Conservation (phyloP, 2,113 vertebrate genomes). For the Archilochus colubris region DNA sequence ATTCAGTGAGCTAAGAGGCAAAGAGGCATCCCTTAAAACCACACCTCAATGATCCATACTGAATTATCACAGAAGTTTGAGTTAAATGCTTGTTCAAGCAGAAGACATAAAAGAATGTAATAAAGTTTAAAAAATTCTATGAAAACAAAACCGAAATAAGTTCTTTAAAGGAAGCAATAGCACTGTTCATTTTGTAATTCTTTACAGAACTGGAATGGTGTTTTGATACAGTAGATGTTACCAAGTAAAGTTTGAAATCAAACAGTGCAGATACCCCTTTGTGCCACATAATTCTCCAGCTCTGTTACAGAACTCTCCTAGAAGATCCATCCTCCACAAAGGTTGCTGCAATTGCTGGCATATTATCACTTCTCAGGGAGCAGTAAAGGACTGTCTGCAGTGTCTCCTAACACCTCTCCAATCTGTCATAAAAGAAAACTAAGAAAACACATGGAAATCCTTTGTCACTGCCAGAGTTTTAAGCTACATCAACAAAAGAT, state of each 20-base stretch:
- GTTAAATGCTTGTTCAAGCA: not conserved
- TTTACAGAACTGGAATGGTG: not conserved
- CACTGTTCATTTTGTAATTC: not conserved
- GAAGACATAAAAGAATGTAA: not conserved
- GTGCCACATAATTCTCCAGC: not conserved
- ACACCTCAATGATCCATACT: not conserved
- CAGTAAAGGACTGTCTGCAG: not conserved
- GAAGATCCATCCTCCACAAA: not conserved
- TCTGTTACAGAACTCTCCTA: not conserved
- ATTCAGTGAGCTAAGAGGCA: not conserved
- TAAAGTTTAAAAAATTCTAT: not conserved
- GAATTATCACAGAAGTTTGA: not conserved
- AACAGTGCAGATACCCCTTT: rapidly evolving
- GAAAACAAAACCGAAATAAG: not conserved
- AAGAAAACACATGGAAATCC: not conserved
- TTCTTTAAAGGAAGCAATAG: not conserved
- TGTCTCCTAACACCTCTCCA: not conserved
- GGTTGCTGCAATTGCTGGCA: not conserved
- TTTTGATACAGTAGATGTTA: not conserved
- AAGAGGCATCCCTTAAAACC: not conserved
- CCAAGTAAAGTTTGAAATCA: not conserved
- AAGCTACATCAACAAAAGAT: not conserved
- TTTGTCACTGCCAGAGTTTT: not conserved
- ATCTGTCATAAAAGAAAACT: not conserved
- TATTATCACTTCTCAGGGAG: not conserved